Base-by-base conservation (phyloP, 2,797 vertebrate species). In the Sardinella longiceps region DNA sequence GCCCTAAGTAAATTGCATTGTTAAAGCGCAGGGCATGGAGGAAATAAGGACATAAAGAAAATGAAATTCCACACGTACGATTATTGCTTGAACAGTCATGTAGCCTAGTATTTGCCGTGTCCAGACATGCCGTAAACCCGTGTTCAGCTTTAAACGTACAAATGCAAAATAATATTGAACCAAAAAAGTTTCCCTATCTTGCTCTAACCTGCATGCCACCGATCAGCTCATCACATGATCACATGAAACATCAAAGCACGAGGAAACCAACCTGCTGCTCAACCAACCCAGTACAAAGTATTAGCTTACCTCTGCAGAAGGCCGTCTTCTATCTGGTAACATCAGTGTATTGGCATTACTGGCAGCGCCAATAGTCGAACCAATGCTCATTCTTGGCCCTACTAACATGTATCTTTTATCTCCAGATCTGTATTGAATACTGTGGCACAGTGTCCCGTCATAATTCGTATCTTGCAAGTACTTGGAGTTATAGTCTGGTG, bases 351-450 rank as follows among this genome's bases (percentile, higher is more conserved):
- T 93, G 0, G 89, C 88, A 39, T 93, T 90, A 80, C 91, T 93
- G 1, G 91, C 90, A 0, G 92, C 84, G 1, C 86, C 92, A 63
- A 93, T 88, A 86, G 92, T 92, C 86, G 93, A 94, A 77, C 92
- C 92, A 82, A 91, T 88, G 85, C 92, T 93, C 91, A 93, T 93
- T 81, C 92, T 93, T 66, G 93, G 92, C 89, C 92, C 91, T 86
- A 94, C 93, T 88, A 94, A 88, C 92, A 94, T 93, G 90, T 93
- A 93, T 0, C 91, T 91, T 80, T 92, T 93, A 85, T 93, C 93
- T 90, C 92, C 93, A 84, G 91, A 92, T 92, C 91, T 92, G 91
- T 93, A 94, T 86, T 94, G 93, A 86, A 92, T 92, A 88, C 92
- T 93, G 90, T 93, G 91, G 83, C 87, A 89, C 81, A 89, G 80